phyloP scores from a whole-genome alignment of 2,113 vertebrate genomes.

The Catagonus wagneri region DNA sequence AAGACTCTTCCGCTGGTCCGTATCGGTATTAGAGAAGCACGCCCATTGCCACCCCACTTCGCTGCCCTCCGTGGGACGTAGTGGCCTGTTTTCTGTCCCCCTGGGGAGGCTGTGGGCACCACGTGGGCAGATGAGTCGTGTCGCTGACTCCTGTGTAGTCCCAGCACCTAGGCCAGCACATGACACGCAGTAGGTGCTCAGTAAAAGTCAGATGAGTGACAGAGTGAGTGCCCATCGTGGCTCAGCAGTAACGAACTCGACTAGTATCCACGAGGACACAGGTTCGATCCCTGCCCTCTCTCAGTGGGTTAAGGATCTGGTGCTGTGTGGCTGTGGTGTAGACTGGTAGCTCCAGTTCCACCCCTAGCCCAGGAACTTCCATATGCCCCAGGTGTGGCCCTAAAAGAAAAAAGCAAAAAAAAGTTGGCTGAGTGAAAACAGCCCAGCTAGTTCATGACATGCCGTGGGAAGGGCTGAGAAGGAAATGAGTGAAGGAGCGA shows the following conservation, averaged over 20 bases:
- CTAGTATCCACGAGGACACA: too few relatives aligned
- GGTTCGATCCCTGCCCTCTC: too few relatives aligned
- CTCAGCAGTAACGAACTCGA: too few relatives aligned
- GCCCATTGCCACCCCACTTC: neutral
- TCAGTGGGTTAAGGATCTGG: too few relatives aligned
- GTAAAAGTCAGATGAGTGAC: neutral
- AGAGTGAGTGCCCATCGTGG: too few relatives aligned
- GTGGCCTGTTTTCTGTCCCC: neutral
- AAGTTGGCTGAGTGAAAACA: neutral
- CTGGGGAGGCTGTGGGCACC: neutral
- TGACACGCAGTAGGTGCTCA: neutral
- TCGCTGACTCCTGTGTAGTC: neutral
- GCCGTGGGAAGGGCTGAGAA: neutral
- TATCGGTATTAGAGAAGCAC: neutral
- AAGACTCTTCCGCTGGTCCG: neutral
- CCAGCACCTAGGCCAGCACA: neutral
- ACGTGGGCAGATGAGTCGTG: rapidly evolving
- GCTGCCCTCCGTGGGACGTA: rapidly evolving
- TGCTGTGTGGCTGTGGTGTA: too few relatives aligned
- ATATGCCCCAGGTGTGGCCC: too few relatives aligned
- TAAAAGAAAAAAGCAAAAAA: too few relatives aligned
- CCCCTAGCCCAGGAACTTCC: too few relatives aligned
- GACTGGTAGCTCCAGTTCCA: too few relatives aligned
- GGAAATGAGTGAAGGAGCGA: rapidly evolving
- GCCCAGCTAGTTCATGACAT: neutral